Conservation (phyloP, 1,140 invertebrate genomes). For the Drosophila mojavensis region DNA sequence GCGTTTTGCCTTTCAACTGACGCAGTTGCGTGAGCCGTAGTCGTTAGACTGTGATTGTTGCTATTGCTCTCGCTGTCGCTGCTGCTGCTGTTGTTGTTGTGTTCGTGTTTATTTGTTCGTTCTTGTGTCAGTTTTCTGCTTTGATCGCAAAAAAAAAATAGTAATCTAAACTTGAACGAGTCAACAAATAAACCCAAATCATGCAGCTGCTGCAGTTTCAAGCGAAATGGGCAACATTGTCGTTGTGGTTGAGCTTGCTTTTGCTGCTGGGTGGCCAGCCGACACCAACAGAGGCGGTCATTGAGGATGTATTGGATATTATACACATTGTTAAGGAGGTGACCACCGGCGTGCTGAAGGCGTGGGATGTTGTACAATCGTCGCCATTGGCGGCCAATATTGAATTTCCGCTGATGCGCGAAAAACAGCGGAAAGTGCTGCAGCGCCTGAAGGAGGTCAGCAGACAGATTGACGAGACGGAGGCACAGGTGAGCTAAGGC, state of each 20-base stretch:
- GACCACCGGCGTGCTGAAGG: conserved; percentile 85
- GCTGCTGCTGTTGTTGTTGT: conserved; percentile 3
- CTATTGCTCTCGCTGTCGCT: background rate
- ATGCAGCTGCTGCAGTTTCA: conserved; percentile 29
- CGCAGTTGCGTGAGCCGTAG: conserved; percentile 31
- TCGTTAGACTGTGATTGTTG: conserved; percentile 13
- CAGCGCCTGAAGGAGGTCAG: conserved; percentile 84
- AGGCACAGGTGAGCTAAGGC: conserved; percentile 61
- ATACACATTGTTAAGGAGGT: conserved; percentile 87
- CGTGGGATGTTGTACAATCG: conserved; percentile 87
- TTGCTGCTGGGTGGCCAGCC: conserved; percentile 21
- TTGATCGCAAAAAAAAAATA: background rate
- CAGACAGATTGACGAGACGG: conserved; percentile 82
- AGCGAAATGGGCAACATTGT: conserved; percentile 25
- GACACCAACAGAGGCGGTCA: conserved; percentile 75
- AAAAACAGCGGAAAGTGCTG: conserved; percentile 86
- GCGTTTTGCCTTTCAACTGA: conserved; percentile 58
- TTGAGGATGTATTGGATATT: conserved; percentile 87
- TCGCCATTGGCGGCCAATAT: conserved; percentile 85
- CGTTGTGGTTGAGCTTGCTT: conserved; percentile 28
- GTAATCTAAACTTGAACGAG: conserved; percentile 1
- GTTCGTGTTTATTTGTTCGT: conserved; percentile 12
- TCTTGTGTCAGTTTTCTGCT: conserved; percentile 5
- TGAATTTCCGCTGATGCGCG: conserved; percentile 86
- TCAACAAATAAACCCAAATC: conserved; percentile 19